phyloP scores from a whole-genome alignment of 2,888 invertebrate species.

The Cyclophora punctaria region DNA sequence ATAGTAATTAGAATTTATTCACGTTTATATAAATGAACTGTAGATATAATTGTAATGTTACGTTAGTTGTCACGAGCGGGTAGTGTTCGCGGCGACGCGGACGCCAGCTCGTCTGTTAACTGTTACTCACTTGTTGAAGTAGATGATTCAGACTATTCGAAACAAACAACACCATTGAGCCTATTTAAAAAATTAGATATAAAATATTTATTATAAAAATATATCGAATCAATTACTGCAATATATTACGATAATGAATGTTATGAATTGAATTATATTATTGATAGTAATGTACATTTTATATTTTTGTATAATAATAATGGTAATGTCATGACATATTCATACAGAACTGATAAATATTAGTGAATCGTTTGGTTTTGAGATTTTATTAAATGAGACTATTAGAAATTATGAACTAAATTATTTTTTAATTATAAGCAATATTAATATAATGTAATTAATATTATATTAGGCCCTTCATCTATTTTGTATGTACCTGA shows the following conservation, averaged over 20 bases:
- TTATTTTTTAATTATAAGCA: slow-evolving; percentile 59
- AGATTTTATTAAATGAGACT: slow-evolving; percentile 62
- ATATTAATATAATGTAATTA: slow-evolving; percentile 39
- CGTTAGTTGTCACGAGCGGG: slow-evolving; percentile 27
- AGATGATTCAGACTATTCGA: background rate
- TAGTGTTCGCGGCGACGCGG: slow-evolving; percentile 34
- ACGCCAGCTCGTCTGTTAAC: slow-evolving; percentile 31
- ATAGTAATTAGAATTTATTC: slow-evolving; percentile 42
- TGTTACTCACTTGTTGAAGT: slow-evolving; percentile 8
- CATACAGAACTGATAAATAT: slow-evolving; percentile 49
- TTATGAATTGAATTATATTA: slow-evolving; percentile 40
- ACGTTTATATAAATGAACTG: slow-evolving; percentile 38
- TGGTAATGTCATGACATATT: slow-evolving; percentile 48
- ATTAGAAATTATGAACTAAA: slow-evolving; percentile 64
- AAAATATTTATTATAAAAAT: slow-evolving; percentile 1
- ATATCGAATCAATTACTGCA: slow-evolving; percentile 5
- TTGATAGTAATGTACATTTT: slow-evolving; percentile 35
- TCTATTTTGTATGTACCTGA: slow-evolving; percentile 70
- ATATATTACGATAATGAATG: slow-evolving; percentile 26
- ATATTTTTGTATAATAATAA: slow-evolving; percentile 48
- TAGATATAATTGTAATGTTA: slow-evolving; percentile 30
- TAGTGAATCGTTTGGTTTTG: slow-evolving; percentile 48
- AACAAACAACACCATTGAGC: slow-evolving; percentile 3
- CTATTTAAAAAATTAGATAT: slow-evolving; percentile 2
- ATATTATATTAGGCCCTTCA: slow-evolving; percentile 50